These are phyloP conservation scores for Ornithorhynchus anatinus DNA, from an alignment of 2,113 vertebrate species.

Conservation along the genomic window DNA sequence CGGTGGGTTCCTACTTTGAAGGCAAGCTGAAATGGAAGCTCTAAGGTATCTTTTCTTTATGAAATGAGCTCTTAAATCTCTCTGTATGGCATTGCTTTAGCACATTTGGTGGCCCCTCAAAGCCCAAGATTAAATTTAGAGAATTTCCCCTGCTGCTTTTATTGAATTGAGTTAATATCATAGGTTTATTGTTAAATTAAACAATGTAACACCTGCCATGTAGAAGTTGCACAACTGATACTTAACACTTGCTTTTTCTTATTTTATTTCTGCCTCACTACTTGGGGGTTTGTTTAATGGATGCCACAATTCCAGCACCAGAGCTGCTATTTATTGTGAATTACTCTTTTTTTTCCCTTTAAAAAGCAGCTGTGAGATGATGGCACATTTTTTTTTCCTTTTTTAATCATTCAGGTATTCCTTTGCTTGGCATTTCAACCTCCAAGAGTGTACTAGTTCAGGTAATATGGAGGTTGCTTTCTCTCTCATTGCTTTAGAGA, in stretches of 20 bases:
- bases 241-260: neutral
- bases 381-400: neutral
- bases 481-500: neutral
- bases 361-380: no score
- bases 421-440: neutral
- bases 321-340: no score
- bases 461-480: accelerated
- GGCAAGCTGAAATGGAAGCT: slow-evolving; percentile 31
- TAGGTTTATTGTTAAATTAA: slow-evolving; percentile 73
- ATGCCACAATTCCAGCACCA: no score
- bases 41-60: slow-evolving; percentile 42
- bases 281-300: no score
- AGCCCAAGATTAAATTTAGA: slow-evolving; percentile 69
- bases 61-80: slow-evolving; percentile 53
- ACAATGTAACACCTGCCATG: slow-evolving; percentile 64
- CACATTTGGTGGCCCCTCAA: slow-evolving; percentile 53
- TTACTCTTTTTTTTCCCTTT: slow-evolving; percentile 32
- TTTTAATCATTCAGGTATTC: slow-evolving; percentile 29
- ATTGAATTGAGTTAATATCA: slow-evolving; percentile 72
- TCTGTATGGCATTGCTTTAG: slow-evolving; percentile 56
- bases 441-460: neutral
- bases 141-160: slow-evolving; percentile 68
- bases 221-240: slow-evolving; percentile 54
- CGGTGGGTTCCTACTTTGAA: slow-evolving; percentile 42
- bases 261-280: no score